Percentiles rank a stretch among this genome's conserved stretches.
Evolutionary conservation across 2,888 invertebrate species (phyloP).

Genomic region (Crossocerus cetratus): DNA sequence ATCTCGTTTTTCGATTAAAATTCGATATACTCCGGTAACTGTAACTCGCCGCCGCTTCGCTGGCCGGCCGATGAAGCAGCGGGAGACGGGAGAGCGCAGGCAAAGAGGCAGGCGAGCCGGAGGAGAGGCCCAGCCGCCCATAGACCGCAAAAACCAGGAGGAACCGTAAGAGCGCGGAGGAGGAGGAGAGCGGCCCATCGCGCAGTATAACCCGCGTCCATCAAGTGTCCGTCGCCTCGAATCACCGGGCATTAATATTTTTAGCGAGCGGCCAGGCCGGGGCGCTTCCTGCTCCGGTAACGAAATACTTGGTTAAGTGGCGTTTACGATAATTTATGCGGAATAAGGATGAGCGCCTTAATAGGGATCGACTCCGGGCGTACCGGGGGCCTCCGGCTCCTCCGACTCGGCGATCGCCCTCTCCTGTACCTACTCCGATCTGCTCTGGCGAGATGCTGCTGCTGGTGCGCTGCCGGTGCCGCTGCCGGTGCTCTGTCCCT

Average conservation of each 20-base stretch:
- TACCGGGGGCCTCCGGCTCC: too few relatives aligned
- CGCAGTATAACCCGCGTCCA: neutral
- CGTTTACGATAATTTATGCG: constrained; percentile 31
- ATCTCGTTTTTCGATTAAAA: constrained; percentile 60
- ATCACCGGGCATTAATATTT: constrained; percentile 31
- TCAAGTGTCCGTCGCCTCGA: constrained; percentile 11
- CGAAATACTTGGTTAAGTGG: constrained; percentile 32
- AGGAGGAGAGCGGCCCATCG: constrained; percentile 28
- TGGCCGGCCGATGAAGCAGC: constrained; percentile 21
- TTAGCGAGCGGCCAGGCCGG: constrained; percentile 5
- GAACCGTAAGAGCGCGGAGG: constrained; percentile 38
- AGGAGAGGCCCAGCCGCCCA: too few relatives aligned
- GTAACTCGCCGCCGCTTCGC: constrained; percentile 41
- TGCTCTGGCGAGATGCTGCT: too few relatives aligned
- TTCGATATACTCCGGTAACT: constrained; percentile 56
- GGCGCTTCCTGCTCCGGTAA: constrained; percentile 10
- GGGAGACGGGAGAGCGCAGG: neutral
- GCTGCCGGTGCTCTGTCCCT: too few relatives aligned
- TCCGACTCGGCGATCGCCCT: too few relatives aligned
- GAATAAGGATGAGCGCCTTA: constrained; percentile 17
- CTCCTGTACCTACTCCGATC: too few relatives aligned
- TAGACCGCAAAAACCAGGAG: constrained; percentile 34
- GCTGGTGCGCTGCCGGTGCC: too few relatives aligned
- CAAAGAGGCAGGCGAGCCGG: neutral
- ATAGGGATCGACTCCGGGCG: constrained; percentile 3